These are phyloP conservation scores for Ascidia mentula DNA, from an alignment of 23 tunicate genomes.

Conservation along the genomic window DNA sequence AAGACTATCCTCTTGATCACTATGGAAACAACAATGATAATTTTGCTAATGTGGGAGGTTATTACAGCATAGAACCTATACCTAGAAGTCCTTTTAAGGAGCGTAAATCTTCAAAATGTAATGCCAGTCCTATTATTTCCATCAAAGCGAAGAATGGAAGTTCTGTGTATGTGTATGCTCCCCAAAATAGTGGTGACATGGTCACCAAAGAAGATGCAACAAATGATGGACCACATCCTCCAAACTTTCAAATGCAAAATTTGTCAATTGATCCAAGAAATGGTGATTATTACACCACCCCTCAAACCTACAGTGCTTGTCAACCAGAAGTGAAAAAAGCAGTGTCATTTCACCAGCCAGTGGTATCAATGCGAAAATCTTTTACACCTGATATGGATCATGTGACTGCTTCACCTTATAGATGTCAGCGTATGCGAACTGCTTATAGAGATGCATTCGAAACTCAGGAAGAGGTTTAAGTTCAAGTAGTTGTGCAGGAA, in stretches of 20 bases:
- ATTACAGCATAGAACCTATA: neutral
- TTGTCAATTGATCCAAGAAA: neutral
- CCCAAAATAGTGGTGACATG: neutral
- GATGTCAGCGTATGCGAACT: neutral
- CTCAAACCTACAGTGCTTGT: neutral
- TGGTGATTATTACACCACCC: neutral
- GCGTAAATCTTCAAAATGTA: too few relatives aligned
- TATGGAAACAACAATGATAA: neutral
- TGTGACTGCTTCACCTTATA: neutral
- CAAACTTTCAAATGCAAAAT: neutral
- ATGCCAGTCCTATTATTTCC: neutral
- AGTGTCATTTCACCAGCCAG: neutral
- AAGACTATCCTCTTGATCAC: neutral
- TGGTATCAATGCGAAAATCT: neutral
- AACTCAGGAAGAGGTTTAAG: neutral
- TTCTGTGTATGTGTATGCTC: conserved; percentile 61
- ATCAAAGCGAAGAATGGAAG: conserved; percentile 44
- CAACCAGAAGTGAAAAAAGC: neutral
- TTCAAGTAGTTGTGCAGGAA: neutral
- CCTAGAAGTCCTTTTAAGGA: too few relatives aligned
- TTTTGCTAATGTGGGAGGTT: neutral
- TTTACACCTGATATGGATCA: too few relatives aligned
- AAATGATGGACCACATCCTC: neutral
- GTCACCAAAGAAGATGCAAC: neutral
- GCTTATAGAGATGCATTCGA: conserved; percentile 15